Conservation (phyloP, 2,113 vertebrate genomes). For the Prinia subflava region DNA sequence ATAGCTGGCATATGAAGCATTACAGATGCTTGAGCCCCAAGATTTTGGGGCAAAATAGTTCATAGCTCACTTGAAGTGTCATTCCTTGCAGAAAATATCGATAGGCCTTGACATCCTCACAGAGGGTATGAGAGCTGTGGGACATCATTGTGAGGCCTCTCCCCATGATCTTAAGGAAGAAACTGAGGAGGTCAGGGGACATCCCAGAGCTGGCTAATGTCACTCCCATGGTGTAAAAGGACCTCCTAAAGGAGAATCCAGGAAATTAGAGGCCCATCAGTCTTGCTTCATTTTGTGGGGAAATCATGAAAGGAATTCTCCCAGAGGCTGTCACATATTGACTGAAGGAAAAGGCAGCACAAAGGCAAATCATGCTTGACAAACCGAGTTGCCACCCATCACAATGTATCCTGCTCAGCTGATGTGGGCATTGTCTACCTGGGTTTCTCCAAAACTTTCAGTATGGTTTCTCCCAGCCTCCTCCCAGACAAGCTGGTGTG, state of each 20-base stretch:
- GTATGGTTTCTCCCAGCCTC: background rate
- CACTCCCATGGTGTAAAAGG: rapidly evolving
- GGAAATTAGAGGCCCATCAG: background rate
- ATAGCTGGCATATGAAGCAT: background rate
- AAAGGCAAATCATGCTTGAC: rapidly evolving
- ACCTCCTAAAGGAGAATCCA: background rate
- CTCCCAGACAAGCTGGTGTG: background rate
- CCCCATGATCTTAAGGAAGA: background rate
- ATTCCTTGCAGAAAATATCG: background rate
- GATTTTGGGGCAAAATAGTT: background rate
- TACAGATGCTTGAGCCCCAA: background rate
- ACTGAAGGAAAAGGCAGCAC: background rate
- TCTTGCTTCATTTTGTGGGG: background rate
- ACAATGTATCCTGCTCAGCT: background rate
- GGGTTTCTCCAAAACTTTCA: background rate
- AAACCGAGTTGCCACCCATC: background rate
- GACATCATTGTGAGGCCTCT: background rate
- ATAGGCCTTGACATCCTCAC: background rate
- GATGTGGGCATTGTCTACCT: background rate
- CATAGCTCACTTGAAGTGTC: background rate
- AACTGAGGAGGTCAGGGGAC: background rate
- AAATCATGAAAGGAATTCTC: background rate
- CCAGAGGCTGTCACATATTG: background rate
- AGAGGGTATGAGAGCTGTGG: background rate
- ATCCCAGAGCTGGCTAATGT: background rate